These are phyloP conservation scores for Cichladusa arquata DNA, from an alignment of 2,113 vertebrate genomes.

Conservation along the genomic window DNA sequence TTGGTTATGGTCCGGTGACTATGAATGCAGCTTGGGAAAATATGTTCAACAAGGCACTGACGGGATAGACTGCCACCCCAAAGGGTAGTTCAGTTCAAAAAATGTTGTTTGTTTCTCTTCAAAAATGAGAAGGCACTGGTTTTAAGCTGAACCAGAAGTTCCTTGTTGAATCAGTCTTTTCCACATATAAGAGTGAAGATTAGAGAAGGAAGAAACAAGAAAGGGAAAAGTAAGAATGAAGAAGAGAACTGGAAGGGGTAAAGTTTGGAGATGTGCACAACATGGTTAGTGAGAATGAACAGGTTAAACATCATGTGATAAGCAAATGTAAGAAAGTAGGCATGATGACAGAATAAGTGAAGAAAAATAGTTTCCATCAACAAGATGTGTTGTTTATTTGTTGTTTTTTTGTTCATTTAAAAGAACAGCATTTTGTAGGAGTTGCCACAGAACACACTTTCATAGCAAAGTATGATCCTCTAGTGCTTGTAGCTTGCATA, in stretches of 20 bases:
- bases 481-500: background rate
- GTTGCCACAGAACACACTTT: background rate
- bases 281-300: background rate
- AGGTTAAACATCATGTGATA: background rate
- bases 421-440: background rate
- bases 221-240: background rate
- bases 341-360: background rate
- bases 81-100: background rate
- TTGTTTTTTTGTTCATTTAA: background rate
- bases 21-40: background rate
- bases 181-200: background rate
- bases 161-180: background rate
- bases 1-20: background rate
- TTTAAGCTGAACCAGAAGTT: background rate
- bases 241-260: background rate
- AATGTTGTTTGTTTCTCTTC: background rate
- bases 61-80: background rate
- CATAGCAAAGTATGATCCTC: background rate
- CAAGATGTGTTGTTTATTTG: background rate
- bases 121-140: background rate
- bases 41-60: background rate
- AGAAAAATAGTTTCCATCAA: background rate
- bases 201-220: background rate
- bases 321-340: background rate
- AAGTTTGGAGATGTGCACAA: background rate